Base-by-base conservation (phyloP, 2,888 invertebrate species). In the Ichneumoninae sp. region DNA sequence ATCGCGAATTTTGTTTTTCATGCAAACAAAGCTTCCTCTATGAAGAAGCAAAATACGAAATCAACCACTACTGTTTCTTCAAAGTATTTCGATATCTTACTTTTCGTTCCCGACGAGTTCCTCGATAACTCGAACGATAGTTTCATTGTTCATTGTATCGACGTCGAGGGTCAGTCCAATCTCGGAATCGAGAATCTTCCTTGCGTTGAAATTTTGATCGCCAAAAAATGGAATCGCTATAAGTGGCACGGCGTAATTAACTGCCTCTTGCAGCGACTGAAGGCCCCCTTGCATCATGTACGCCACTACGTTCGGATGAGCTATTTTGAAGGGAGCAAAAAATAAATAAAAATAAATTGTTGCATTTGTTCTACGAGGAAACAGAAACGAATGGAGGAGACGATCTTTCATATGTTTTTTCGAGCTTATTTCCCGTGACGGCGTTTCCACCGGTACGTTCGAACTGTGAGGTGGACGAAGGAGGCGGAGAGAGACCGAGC, bases 211-310 rank as follows among this genome's bases (percentile, higher is more conserved):
- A 87, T 91, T 88, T 88, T 93, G 92, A 88, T 93, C 92, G 10
- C 92, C 93, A 74, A 92, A 92, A 88, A 93, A 93, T 54, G 93
- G 93, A 63, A 93, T 88, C 4, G 89, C 91, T 79, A 93, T 88
- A 66, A 93, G 78, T 8, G 92, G 92, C 2, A 93, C 91, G 6
- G 88, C 88, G 79, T 92, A 89, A 85, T 92, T 87, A 33, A 93
- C 92, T n/a, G 93, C 93, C 89, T 93, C 93, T 78, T 93, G 93
- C 77, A 93, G 87, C 54, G 93, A 93, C 85, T 93, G 93, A 68
- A 93, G 86, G 75, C 93, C 93, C 50, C 92, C 93, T 85, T 93
- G 93, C 93, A 93, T 93, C 78, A 93, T 89, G 85, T 91, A 93
- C 26, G 90, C 87, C 85, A 90, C 89, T 40, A 90, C 85, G 76